Conservation (phyloP, 2,113 vertebrate species). For the Nibea coibor region DNA sequence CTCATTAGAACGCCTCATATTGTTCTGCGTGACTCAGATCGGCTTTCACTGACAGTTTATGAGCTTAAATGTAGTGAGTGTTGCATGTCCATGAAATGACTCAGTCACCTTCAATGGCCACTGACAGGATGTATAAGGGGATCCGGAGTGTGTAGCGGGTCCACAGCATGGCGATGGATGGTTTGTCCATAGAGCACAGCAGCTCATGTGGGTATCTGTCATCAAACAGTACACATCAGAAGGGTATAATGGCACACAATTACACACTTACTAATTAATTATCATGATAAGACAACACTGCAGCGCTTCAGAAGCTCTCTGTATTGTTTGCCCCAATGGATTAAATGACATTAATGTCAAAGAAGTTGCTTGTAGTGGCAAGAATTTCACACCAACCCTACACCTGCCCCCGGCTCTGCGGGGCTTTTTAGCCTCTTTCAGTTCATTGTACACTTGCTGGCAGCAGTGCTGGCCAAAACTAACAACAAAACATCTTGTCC, state of each 20-base stretch:
- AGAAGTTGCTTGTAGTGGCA: too few species aligned
- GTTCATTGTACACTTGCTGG: too few species aligned
- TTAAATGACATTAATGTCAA: too few species aligned
- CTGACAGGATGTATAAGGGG: conserved; percentile 87
- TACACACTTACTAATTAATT: background rate
- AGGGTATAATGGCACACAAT: background rate
- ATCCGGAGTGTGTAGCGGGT: conserved; percentile 90
- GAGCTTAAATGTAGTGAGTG: background rate
- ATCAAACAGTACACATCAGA: conserved; percentile 4
- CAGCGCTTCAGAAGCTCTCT: background rate
- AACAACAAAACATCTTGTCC: too few species aligned
- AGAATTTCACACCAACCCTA: too few species aligned
- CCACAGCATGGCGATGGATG: conserved; percentile 87
- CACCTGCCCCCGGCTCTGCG: too few species aligned
- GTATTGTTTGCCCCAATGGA: too few species aligned
- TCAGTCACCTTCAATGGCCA: conserved; percentile 88
- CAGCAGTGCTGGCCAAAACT: too few species aligned
- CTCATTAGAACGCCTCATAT: background rate
- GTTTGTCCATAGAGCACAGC: conserved; percentile 83
- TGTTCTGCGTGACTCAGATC: background rate
- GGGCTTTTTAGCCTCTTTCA: too few species aligned
- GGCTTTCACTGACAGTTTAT: background rate
- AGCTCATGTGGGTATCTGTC: conserved; percentile 86
- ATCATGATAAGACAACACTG: too few species aligned
- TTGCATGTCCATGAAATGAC: background rate